phyloP scores from a whole-genome alignment of 2,888 invertebrate genomes.

The Phalangium opilio region DNA sequence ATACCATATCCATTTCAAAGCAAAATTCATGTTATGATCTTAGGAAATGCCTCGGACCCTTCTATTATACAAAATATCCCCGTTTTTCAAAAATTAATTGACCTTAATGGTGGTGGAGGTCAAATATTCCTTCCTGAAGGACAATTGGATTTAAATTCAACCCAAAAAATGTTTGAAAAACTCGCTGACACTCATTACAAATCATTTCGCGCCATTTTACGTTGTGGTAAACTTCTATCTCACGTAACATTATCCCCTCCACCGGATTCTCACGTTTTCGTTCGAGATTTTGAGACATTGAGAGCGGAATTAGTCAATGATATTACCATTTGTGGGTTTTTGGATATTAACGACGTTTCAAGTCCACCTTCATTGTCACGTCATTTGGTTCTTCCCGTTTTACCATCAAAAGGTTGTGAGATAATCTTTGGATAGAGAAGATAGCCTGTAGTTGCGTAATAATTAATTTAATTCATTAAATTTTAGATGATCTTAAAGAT shows the following conservation, averaged over 20 bases:
- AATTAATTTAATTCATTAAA: too few species aligned
- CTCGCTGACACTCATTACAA: slow-evolving; percentile 56
- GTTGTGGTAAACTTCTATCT: slow-evolving; percentile 58
- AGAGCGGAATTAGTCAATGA: slow-evolving; percentile 50
- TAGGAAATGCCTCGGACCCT: slow-evolving; percentile 30
- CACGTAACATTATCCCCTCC: slow-evolving; percentile 56
- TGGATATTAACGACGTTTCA: slow-evolving; percentile 71
- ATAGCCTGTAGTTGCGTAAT: too few species aligned
- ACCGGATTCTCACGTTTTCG: slow-evolving; percentile 37
- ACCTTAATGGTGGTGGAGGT: slow-evolving; percentile 53
- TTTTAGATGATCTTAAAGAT: too few species aligned
- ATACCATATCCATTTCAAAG: slow-evolving; percentile 64
- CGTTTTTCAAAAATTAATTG: slow-evolving; percentile 62
- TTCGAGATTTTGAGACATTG: slow-evolving; percentile 41
- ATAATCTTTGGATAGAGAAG: too few species aligned
- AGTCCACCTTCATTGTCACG: slow-evolving; percentile 82
- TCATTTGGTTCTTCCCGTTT: slow-evolving; percentile 64
- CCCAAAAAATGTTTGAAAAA: slow-evolving; percentile 44
- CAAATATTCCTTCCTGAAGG: slow-evolving; percentile 31
- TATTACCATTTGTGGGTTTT: slow-evolving; percentile 71
- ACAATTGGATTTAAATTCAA: slow-evolving; percentile 26
- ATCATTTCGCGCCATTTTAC: slow-evolving; percentile 52
- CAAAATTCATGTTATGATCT: slow-evolving; percentile 45
- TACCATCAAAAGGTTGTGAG: slow-evolving; percentile 21
- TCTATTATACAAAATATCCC: slow-evolving; percentile 42